These are phyloP conservation scores for Thamnaconus septentrionalis DNA, from an alignment of 2,113 vertebrate genomes.

Conservation along the genomic window DNA sequence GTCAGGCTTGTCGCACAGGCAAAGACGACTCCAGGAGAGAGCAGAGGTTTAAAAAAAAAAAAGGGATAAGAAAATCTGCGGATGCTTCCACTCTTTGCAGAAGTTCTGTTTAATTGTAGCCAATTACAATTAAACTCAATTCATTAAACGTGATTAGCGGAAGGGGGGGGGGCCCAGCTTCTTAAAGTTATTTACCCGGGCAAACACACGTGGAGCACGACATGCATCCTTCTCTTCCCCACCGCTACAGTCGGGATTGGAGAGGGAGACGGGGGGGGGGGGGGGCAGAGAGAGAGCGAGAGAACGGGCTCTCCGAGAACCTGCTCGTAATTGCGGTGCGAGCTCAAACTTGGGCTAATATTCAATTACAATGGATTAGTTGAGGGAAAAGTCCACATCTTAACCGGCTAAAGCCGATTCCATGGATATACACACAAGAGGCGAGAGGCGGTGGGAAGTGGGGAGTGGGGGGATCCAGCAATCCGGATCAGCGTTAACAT, in stretches of 20 bases:
- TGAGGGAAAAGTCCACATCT: slow-evolving; percentile 59
- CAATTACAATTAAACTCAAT: slow-evolving; percentile 73
- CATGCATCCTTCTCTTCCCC: slow-evolving; percentile 28
- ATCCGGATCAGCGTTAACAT: slow-evolving; percentile 45
- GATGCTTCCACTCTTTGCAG: slow-evolving; percentile 51
- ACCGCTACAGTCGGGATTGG: slow-evolving; percentile 30
- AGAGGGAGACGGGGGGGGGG: no score
- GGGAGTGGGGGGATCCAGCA: slow-evolving; percentile 11
- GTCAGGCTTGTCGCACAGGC: slow-evolving; percentile 65
- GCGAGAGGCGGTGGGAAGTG: not conserved
- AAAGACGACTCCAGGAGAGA: slow-evolving; percentile 57
- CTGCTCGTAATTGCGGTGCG: slow-evolving; percentile 58
- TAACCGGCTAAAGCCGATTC: slow-evolving; percentile 68
- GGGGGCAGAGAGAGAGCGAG: no score
- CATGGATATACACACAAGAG: slow-evolving; percentile 43
- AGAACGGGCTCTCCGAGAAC: slow-evolving; percentile 52
- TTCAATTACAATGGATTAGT: slow-evolving; percentile 75
- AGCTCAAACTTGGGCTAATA: slow-evolving; percentile 71
- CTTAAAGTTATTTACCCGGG: slow-evolving; percentile 61
- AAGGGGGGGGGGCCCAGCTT: slow-evolving; percentile 35
- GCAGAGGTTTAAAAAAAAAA: not conserved
- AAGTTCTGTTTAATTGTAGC: slow-evolving; percentile 66
- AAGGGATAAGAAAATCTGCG: slow-evolving; percentile 47
- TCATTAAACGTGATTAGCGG: slow-evolving; percentile 70
- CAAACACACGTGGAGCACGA: slow-evolving; percentile 28